phyloP scores from a whole-genome alignment of 2,797 vertebrate species.

The Poeciliopsis infans region DNA sequence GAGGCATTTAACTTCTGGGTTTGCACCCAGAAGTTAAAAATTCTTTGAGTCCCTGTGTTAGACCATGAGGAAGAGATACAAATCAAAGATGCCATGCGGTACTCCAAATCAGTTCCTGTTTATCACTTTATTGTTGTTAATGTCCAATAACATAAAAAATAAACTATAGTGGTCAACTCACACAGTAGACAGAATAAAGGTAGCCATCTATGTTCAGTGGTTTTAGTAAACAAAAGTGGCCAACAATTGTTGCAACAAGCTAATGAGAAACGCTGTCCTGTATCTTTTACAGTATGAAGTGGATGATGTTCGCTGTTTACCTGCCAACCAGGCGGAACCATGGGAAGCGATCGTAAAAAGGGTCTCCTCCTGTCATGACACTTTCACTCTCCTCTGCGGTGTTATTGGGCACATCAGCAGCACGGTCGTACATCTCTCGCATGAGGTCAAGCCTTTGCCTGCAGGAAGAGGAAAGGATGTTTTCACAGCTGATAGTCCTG shows the following conservation, averaged over 20 bases:
- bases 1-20: too few relatives aligned
- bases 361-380: constrained; percentile 92
- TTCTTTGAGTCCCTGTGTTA: neutral
- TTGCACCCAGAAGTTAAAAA: neutral
- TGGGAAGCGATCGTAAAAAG: constrained; percentile 98
- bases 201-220: neutral
- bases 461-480: constrained; percentile 42
- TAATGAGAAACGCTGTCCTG: constrained; percentile 4
- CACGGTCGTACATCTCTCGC: constrained; percentile 97
- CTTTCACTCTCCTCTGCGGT: constrained; percentile 90
- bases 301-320: constrained; percentile 75
- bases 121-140: neutral
- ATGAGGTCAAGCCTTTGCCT: constrained; percentile 96
- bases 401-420: constrained; percentile 91
- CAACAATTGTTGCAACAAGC: constrained; percentile 8
- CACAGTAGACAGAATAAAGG: constrained; percentile 21
- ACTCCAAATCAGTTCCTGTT: neutral
- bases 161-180: constrained; percentile 7
- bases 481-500: too few relatives aligned
- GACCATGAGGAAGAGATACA: neutral
- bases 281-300: neutral
- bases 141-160: neutral
- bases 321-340: constrained; percentile 99
- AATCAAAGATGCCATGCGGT: neutral
- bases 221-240: constrained; percentile 9